Evolutionary conservation across 2,113 vertebrate genomes (phyloP).

Genomic region (Rhynchomys soricoides): DNA sequence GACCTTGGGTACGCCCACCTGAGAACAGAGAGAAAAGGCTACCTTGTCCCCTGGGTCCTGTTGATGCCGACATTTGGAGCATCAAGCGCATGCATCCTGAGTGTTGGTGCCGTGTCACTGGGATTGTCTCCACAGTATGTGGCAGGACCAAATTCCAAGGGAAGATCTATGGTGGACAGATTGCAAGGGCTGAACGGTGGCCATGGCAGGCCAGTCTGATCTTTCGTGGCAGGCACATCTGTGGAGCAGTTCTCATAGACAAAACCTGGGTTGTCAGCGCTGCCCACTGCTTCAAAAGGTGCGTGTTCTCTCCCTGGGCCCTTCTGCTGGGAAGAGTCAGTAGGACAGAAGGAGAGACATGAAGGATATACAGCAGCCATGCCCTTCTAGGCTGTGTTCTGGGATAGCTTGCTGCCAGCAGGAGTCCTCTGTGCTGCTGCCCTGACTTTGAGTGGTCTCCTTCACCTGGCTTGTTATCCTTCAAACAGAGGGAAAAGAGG

Average conservation of each 20-base stretch:
- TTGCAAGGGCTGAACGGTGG: slow-evolving; percentile 56
- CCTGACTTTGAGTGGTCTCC: background rate
- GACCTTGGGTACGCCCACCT: background rate
- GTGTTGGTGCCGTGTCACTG: background rate
- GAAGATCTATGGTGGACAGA: slow-evolving; percentile 24
- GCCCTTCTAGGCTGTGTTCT: background rate
- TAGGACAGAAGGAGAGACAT: too few relatives aligned
- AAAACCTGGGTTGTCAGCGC: slow-evolving; percentile 73
- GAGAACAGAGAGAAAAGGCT: background rate
- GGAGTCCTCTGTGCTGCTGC: background rate
- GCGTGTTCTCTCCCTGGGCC: accelerated
- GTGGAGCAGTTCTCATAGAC: slow-evolving; percentile 85
- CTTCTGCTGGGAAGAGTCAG: background rate
- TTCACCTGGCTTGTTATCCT: too few relatives aligned
- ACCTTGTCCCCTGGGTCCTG: background rate
- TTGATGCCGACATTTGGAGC: background rate
- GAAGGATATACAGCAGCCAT: background rate
- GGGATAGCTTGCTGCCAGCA: background rate
- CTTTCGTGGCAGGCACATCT: slow-evolving; percentile 77
- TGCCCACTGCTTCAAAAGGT: slow-evolving; percentile 71
- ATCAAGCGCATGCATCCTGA: background rate
- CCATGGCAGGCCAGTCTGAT: slow-evolving; percentile 88
- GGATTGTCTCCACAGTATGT: slow-evolving; percentile 57
- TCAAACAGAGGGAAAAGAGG: background rate
- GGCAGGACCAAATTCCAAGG: background rate